Conservation (phyloP, 2,888 invertebrate species). For the Mythimna pallens region DNA sequence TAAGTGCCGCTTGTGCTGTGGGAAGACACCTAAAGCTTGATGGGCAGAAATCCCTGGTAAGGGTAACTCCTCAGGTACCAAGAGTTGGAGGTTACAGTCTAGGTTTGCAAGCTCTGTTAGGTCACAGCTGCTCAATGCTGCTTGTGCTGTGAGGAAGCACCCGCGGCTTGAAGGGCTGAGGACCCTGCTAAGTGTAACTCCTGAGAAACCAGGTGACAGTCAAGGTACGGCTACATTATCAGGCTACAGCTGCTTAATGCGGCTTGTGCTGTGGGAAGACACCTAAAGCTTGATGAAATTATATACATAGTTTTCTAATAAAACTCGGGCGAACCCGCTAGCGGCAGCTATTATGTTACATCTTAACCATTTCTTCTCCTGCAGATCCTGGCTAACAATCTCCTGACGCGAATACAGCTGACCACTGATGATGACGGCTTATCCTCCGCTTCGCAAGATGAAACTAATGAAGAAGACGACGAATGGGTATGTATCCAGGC, state of each 20-base stretch:
- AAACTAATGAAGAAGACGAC: slow-evolving; percentile 87
- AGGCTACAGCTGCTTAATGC: too few species aligned
- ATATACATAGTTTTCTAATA: too few species aligned
- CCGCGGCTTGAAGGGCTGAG: slow-evolving; percentile 95
- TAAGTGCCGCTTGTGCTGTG: slow-evolving; percentile 93
- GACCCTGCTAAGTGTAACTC: slow-evolving; percentile 90
- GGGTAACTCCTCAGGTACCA: slow-evolving; percentile 50
- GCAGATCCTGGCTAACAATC: slow-evolving; percentile 95
- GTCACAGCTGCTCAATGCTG: slow-evolving; percentile 93
- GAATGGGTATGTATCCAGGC: slow-evolving; percentile 89
- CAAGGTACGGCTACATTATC: too few species aligned
- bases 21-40: too few species aligned
- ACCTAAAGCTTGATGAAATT: too few species aligned
- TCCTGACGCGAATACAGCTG: slow-evolving; percentile 94
- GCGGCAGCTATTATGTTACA: too few species aligned
- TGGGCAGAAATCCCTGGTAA: background rate
- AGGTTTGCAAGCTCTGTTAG: slow-evolving; percentile 92
- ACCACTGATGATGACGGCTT: slow-evolving; percentile 95
- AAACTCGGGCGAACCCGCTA: too few species aligned
- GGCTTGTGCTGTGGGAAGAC: too few species aligned
- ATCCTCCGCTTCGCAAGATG: slow-evolving; percentile 73
- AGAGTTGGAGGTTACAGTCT: slow-evolving; percentile 64
- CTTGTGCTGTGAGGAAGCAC: slow-evolving; percentile 96
- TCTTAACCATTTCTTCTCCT: background rate
- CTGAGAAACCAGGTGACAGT: background rate